Evolutionary conservation across 2,888 invertebrate species (phyloP).

Genomic region (Cybosia mesomella): DNA sequence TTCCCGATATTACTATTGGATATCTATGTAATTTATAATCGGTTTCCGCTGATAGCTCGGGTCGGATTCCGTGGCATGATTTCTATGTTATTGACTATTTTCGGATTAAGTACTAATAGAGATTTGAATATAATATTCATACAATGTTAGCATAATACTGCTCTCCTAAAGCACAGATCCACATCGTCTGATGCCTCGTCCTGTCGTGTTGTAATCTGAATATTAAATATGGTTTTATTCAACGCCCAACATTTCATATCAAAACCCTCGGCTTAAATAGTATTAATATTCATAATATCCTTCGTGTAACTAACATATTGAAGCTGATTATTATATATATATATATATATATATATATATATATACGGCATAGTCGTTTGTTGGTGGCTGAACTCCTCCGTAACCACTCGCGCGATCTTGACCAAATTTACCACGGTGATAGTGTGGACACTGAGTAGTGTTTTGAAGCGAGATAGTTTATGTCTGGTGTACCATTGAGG

Average conservation of each 20-base stretch:
- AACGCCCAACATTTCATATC: conserved; percentile 8
- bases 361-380: too few relatives aligned
- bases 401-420: too few relatives aligned
- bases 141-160: neutral
- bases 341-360: too few relatives aligned
- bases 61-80: neutral
- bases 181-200: neutral
- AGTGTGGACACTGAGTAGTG: too few relatives aligned
- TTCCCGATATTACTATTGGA: too few relatives aligned
- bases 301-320: conserved; percentile 3
- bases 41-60: neutral
- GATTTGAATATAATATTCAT: neutral
- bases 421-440: too few relatives aligned
- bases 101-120: too few relatives aligned
- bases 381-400: too few relatives aligned
- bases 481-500: too few relatives aligned
- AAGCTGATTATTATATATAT: neutral
- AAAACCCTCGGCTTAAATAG: conserved; percentile 2
- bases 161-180: neutral
- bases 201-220: conserved; percentile 10
- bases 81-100: too few relatives aligned
- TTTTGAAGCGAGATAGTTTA: too few relatives aligned
- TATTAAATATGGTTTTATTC: conserved; percentile 12
- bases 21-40: neutral
- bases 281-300: conserved; percentile 11